Evolutionary conservation across 1,140 invertebrate genomes (phyloP), one percentile per base, ranked within the genome.

Genomic region (Lepidurus arcticus): DNA sequence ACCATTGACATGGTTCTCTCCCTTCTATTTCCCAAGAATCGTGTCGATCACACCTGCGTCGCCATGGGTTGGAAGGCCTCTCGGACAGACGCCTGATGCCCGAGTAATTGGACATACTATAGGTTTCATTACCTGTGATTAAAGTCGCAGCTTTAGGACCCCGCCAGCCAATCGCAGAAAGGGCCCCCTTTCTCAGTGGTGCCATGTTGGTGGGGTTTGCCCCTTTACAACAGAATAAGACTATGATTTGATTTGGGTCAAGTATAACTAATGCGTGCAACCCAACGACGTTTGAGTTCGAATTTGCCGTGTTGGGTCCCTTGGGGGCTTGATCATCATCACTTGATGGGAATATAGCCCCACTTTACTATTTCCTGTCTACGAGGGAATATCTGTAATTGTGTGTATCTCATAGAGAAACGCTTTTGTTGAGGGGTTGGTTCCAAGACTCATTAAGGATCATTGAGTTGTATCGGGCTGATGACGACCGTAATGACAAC

Each of bases 121-220:
- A 65, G 53, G 53, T 65, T 65, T 65, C 53, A 65, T 65, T 65
- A 65, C 53, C 53, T 65, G 53, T 65, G 53, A 65, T 65, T 65
- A 65, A 65, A 65, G 53, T 65, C 53, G 53, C 53, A 65, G 53
- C 53, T 21, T 65, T 65, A 65, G 16, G 53, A 21, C 16, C 34
- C 53, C 53, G 53, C 53, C 53, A 65, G 53, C 13, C 53, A 65
- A 21, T 65, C 53, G 53, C n/a, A 65, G 53, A 65, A 65, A 65
- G 7, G 21, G 16, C 53, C 8, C 53, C 53, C 53, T 65, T 21
- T 13, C 53, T 65, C 21, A 65, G 16, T 9, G 53, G 53, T 65
- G 8, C 53, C 53, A 7, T 65, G 53, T 21, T 65, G 53, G 53
- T 13, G 21, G 53, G 53, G 53, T 16, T 65, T 13, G 53, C 16